Evolutionary conservation across 2,797 vertebrate genomes (phyloP).

Genomic region (Scomberomorus guttatus): DNA sequence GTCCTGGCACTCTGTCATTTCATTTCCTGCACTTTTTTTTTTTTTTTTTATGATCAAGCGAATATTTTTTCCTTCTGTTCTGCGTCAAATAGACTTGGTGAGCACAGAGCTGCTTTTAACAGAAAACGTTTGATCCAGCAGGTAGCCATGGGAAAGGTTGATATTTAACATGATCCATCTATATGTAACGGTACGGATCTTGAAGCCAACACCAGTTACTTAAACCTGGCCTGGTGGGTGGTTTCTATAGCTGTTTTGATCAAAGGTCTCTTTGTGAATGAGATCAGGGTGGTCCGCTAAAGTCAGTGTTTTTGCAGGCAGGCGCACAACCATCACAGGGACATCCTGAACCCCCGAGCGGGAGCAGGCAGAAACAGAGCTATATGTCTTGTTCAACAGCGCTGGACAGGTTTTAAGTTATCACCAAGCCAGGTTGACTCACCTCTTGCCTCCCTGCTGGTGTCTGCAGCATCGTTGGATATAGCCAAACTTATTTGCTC

Average conservation of each 20-base stretch:
- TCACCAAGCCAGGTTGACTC: conserved; percentile 23
- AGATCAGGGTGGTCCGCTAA: conserved; percentile 47
- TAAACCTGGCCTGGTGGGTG: conserved; percentile 20
- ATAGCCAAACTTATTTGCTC: conserved; percentile 16
- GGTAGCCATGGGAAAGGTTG: conserved; percentile 24
- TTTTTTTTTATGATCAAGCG: background rate
- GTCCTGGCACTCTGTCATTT: conserved; percentile 44
- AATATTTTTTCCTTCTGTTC: conserved; percentile 41
- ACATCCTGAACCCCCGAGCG: conserved; percentile 33
- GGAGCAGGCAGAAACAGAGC: conserved; percentile 13
- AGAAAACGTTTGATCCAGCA: conserved; percentile 42
- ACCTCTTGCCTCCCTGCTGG: background rate
- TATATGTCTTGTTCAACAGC: conserved; percentile 14
- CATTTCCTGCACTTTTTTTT: conserved; percentile 51
- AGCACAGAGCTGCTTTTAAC: conserved; percentile 22
- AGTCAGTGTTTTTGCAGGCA: conserved; percentile 61
- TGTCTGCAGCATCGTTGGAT: conserved; percentile 8
- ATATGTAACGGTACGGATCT: background rate
- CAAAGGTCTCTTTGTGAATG: conserved; percentile 37
- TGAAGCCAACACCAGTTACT: conserved; percentile 2
- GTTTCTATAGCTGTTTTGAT: conserved; percentile 38
- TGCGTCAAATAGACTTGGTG: conserved; percentile 20
- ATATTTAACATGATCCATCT: conserved; percentile 30
- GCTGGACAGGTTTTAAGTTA: conserved; percentile 16
- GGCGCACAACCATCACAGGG: conserved; percentile 52